phyloP scores from a whole-genome alignment of 1,140 invertebrate species.

The Maniola jurtina region DNA sequence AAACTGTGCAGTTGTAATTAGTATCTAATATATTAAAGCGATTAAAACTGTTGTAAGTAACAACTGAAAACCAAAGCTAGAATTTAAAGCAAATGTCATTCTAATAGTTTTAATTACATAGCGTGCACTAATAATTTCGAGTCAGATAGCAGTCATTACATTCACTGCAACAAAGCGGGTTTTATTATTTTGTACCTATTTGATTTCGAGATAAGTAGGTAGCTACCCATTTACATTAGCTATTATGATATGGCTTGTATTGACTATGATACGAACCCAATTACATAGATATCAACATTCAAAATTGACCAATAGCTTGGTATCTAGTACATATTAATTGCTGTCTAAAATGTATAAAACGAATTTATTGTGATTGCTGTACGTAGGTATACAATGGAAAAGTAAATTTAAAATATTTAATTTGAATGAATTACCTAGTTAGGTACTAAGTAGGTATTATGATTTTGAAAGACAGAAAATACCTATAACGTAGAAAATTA shows the following conservation, averaged over 20 bases:
- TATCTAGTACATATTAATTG: no score
- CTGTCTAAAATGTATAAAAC: no score
- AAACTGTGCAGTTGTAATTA: not conserved
- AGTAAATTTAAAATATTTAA: no score
- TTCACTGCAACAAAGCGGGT: constrained; percentile 25
- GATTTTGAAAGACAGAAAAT: no score
- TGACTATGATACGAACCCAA: not conserved
- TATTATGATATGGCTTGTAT: not conserved
- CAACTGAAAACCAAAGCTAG: not conserved
- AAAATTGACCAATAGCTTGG: no score
- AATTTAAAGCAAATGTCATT: constrained; percentile 58
- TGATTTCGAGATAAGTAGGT: constrained; percentile 4
- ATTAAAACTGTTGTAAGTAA: constrained; percentile 1
- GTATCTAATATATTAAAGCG: not conserved
- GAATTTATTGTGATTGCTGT: no score
- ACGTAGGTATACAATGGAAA: no score
- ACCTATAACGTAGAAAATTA: no score
- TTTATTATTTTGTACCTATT: constrained; percentile 6
- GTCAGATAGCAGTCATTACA: constrained; percentile 22
- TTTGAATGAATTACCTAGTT: no score
- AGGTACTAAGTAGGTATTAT: no score
- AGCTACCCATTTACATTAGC: not conserved
- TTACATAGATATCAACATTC: not conserved
- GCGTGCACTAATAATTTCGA: constrained; percentile 40
- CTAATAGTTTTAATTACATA: constrained; percentile 69